Evolutionary conservation across 2,797 vertebrate species (phyloP), one percentile per base, ranked within the genome.

Genomic region (Acrossocheilus wenchowensis): DNA sequence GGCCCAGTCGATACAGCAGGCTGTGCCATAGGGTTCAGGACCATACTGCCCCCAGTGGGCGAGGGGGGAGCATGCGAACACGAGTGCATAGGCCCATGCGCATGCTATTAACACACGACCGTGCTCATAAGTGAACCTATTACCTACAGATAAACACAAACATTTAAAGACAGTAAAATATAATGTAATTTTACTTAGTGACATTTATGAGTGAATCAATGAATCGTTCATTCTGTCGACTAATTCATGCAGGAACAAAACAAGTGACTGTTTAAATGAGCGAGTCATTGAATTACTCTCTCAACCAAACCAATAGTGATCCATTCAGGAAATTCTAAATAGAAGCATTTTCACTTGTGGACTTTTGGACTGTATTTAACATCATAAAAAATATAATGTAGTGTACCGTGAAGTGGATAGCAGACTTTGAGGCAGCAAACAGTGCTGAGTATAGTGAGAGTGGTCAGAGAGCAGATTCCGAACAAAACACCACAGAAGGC

Each of bases 401-500:
- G 73, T 9, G 9, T 94, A 96, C 96, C 96, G 1, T 96, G 96
- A 57, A 86, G 83, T 6, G 96, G 95, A 89, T 93, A 95, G 88
- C 96, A 96, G n/a, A 96, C 95, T 95, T 97, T 96, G 82, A 97
- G 92, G 89, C 95, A 97, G 90, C 96, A 96, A 90, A 97, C 96
- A 78, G 89, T 93, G 93, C 96, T 96, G 75, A 96, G 92, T 86
- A 97, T 89, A 12, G 96, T 96, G 9, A 96, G 90, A 1, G 95
- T 96, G 72, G 94, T 95, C 80, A 97, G 93, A 88, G 95, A 96
- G 92, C 94, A 96, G 89, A 96, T 92, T 72, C 96, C 96, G 87
- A 97, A 96, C 79, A 96, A 85, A 85, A 97, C 94, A 43, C 95
- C 94, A 23, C 96, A 97, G 89, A 97, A 97, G 5, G 96, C 96